Base-by-base conservation (phyloP, 1,140 invertebrate genomes). In the Drosophila insularis region DNA sequence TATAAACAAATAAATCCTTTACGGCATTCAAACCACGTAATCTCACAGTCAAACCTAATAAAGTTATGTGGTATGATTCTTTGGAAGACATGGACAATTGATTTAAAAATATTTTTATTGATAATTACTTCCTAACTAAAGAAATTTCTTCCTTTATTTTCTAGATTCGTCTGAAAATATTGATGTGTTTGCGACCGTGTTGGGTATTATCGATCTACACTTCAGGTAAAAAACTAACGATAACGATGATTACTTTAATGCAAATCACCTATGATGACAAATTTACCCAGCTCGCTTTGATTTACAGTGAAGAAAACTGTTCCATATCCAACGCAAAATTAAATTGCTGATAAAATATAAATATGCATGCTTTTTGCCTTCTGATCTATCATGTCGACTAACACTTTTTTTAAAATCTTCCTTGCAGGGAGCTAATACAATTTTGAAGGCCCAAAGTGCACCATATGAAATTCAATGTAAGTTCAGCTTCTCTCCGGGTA, bases 281-380 rank as follows among this genome's bases (percentile, higher is more conserved):
- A 71, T 50, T 75, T 76, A 89, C 85, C 81, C 85, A 89, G 85
- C 85, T 89, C 82, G 81, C 86, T 90, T 90, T 61, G 86, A 90
- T 62, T 6, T 43, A 37, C 56, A 56, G 53, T 87, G 86, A 87
- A 87, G 82, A 90, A 56, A 90, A 90, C 63, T 89, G 71, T 75
- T 84, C 74, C 81, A 58, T 32, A 66, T 59, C 85, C 82, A 87
- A 87, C 80, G 80, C 80, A 74, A 77, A 68, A 62, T n/a, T 54
- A 43, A 56, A 61, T 27, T 50, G n/a, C 76, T 81, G 80, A 84
- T 66, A 10, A 37, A 19, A 7, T 13, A 21, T 11, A 8, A 3
- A 62, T 1, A 19, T n/a, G n/a, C 3, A 19, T 19, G n/a, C 8
- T 2, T 32, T 11, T 46, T 62, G 3, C 4, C 4, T 62, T 17